Evolutionary conservation across 1,140 invertebrate genomes (phyloP), one percentile per base, ranked within the genome.

Genomic region (Scaptomyza hsui): DNA sequence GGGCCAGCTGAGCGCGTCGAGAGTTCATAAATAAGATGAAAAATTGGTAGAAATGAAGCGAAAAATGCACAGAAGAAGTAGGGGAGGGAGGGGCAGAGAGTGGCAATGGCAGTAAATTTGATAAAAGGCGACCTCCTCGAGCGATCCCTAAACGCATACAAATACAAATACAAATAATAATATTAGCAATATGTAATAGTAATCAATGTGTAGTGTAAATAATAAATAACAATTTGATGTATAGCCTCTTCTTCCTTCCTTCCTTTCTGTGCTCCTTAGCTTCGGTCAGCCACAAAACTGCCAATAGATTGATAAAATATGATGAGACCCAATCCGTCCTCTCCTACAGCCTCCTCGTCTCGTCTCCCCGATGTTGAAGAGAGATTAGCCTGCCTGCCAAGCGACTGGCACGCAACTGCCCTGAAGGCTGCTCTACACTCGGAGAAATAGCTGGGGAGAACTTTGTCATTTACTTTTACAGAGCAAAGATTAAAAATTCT

Each of bases 241-340:
- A 53, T 35, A 47, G 48, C 35, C 42, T n/a, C n/a, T n/a, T n/a
- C n/a, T 5, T 37, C 42, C 35, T 15, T 3, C 7, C 2, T 1
- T 29, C 6, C 19, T 21, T 1, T 4, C 4, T 1, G 4, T 21
- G 19, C 19, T 29, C 6, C 26, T 9, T 21, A 21, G 18, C 18
- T 49, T 26, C 18, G 61, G 45, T 44, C 60, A 61, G 62, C 41
- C 77, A 10, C 56, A 67, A 61, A 81, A 80, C 60, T 81, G 82
- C 71, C 82, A 88, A 88, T 88, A 88, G 78, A 88, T 88, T 88
- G 82, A 82, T 88, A 75, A 78, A 76, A 88, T 86, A 88, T 88
- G 83, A 88, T 78, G 78, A 73, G 82, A 24, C 47, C 57, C 53
- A 64, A 53, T 24, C 49, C 63, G 39, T 42, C 26, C 56, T n/a